A percentile compares a stretch with the other conserved stretches of the same genome.
phyloP scores from a whole-genome alignment of 2,888 invertebrate species.

The Microctonus aethiopoides region DNA sequence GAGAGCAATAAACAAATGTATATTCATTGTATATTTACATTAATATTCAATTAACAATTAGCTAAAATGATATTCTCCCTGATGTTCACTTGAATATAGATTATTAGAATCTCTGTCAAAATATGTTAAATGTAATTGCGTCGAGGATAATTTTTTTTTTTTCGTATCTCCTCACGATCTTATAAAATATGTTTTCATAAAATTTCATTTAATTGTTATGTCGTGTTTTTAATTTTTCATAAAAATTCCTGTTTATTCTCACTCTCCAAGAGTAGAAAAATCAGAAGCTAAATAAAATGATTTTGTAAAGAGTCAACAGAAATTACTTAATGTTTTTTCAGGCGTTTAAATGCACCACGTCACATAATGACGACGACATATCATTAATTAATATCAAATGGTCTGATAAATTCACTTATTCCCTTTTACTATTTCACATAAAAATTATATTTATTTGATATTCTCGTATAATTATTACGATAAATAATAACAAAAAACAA shows the following conservation, averaged over 20 bases:
- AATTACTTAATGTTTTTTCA: too few relatives aligned
- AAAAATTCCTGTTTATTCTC: constrained; percentile 26
- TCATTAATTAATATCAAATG: constrained; percentile 43
- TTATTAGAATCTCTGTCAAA: constrained; percentile 9
- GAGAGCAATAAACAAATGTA: constrained; percentile 57
- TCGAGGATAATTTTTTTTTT: not conserved
- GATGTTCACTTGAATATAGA: constrained; percentile 17
- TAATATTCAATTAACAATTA: constrained; percentile 24
- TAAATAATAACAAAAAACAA: constrained; percentile 31
- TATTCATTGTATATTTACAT: constrained; percentile 62
- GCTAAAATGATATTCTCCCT: constrained; percentile 18
- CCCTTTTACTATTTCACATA: constrained; percentile 39
- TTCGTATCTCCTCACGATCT: not conserved
- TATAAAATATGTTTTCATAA: constrained; percentile 45
- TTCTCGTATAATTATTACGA: constrained; percentile 40
- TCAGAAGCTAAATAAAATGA: constrained; percentile 4
- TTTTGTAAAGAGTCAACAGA: too few relatives aligned
- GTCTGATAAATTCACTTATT: constrained; percentile 39
- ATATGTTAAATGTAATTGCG: not conserved
- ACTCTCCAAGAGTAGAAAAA: not conserved
- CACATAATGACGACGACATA: constrained; percentile 37
- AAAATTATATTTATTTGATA: constrained; percentile 45
- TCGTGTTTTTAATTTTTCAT: constrained; percentile 26
- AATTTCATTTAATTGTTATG: constrained; percentile 25
- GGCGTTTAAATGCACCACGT: constrained; percentile 17